Base-by-base conservation (phyloP, 92 coral and sea anemone genomes). In the Bergia puertoricense region DNA sequence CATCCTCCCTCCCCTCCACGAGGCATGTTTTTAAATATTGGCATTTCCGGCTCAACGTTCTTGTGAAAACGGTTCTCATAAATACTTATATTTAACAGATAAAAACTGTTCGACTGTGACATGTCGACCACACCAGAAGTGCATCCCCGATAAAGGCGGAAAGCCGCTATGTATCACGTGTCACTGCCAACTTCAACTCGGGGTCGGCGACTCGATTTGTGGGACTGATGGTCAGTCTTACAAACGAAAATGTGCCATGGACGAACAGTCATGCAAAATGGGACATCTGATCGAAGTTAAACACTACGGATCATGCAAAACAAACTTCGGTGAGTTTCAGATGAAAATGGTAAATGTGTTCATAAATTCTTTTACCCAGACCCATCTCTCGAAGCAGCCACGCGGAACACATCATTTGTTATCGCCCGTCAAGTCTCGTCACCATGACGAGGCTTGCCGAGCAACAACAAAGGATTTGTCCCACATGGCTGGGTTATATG, bases 151-250 rank as follows among this genome's bases (percentile, higher is more conserved):
- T 40, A 18, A 62, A 37, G 59, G 15, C 11, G 76, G 81, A 67
- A 68, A 69, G 0, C 92, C 92, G 2, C 86, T 8, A 0, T 89
- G 92, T 85, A 74, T 85, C 77, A 78, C 77, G 37, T 89, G 92
- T 14, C 65, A 48, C 13, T 77, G 88, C 30, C n/a, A 62, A 62
- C 0, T 62, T 23, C 59, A 56, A 22, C 40, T 69, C n/a, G 18
- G 43, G 10, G 36, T 8, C 2, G 81, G 11, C 0, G 77, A 62
- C 30, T 41, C 6, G 14, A 11, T 86, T 46, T 86, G 89, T n/a
- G 89, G 89, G 1, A 86, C 85, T 3, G 89, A 86, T 62, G 76
- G 75, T 1, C 46, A 7, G 13, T 77, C 85, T 5, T 86, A 86
- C 54, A 79, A 79, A 67, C 72, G 82, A 13, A 68, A 77, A 74